Base-by-base conservation (phyloP, 2,113 vertebrate species). In the Cochlearius cochlearius region DNA sequence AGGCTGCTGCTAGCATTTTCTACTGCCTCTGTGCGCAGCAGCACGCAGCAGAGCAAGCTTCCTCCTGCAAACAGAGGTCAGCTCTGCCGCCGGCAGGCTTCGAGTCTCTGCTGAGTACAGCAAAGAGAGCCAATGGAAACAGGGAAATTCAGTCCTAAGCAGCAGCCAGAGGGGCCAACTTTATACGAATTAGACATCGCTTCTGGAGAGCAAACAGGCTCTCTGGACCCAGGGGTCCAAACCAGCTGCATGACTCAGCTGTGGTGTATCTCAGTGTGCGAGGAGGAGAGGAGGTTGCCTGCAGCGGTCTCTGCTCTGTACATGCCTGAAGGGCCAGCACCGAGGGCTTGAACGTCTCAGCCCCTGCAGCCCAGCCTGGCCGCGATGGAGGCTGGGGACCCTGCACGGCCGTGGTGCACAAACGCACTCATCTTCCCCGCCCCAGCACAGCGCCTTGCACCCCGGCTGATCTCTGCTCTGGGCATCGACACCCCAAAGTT, bases 341-440 rank as follows among this genome's bases (percentile, higher is more conserved):
- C 3, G 2, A 59, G 72, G 39, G 22, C 52, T 72, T 8, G 12
- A 20, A 14, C 1, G 3, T 16, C 72, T 26, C 50, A 23, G 34
- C 6, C 19, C 26, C 36, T 8, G 56, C 78, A 67, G 52, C 45
- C 52, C 73, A 66, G 47, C 56, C 32, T 55, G 76, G 47, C 41
- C 1, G 0, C 4, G 3, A 8, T 3, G 25, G 74, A 50, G 41
- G 14, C 49, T 29, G 17, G 2, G 27, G 27, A 55, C 52, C 49
- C 43, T 34, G 23, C 66, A 12, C 0, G 3, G 52, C 39, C 43
- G 5, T 2, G 0, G 7, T 6, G 29, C 64, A 13, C 34, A 38
- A 32, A 45, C 2, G 2, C 20, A 1, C 16, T 14, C 19, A 0
- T 6, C 27, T 45, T 59, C 29, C 62, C 34, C 1, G 1, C 23